Evolutionary conservation across 2,888 invertebrate genomes (phyloP), one percentile per base, ranked within the genome.

Genomic region (Epistrophe grossulariae): DNA sequence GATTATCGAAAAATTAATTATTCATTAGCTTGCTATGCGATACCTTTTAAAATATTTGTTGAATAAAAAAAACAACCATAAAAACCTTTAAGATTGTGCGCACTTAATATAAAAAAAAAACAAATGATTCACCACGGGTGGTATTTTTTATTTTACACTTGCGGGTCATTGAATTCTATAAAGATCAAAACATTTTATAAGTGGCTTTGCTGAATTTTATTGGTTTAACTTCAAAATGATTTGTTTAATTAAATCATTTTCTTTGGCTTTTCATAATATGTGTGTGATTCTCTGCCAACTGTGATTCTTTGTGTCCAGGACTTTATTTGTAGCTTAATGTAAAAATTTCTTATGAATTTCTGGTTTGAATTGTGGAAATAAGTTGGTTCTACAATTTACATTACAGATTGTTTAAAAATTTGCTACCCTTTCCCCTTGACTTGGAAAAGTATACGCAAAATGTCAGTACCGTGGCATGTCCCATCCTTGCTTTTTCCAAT

Each of bases 1-100:
- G 66, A 40, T 60, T 84, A 81, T 57, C 60, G 35, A 73, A 57
- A 73, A 73, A 81, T 81, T 81, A 77, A 81, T 81, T 85, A 78
- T 73, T 78, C 84, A 85, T 70, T 64, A 74, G 68, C 66, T 77
- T 64, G 62, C 24, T 38, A 48, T 45, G 15, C 7, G 59, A 60
- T 76, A 62, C 15, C 19, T 50, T n/a, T 62, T 24, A 13, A 57
- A 35, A 15, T 60, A 31, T 35, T 48, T 68, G 28, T 50, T 40
- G 9, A 70, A 48, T 11, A 19, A 55, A 1, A 55, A 35, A 35
- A 35, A 35, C 35, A 35, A 0, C 28, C 15, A 55, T 52, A 71
- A 71, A 66, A 76, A 38, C 10, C n/a, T n/a, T 1, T 15, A 50
- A 50, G 70, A 59, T 73, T 70, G 43, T 70, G 52, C 19, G 52